Evolutionary conservation across 37 sponge, comb jelly and placozoan genomes (phyloP), one percentile per base, ranked within the genome.

Genomic region (Beroe ovata): DNA sequence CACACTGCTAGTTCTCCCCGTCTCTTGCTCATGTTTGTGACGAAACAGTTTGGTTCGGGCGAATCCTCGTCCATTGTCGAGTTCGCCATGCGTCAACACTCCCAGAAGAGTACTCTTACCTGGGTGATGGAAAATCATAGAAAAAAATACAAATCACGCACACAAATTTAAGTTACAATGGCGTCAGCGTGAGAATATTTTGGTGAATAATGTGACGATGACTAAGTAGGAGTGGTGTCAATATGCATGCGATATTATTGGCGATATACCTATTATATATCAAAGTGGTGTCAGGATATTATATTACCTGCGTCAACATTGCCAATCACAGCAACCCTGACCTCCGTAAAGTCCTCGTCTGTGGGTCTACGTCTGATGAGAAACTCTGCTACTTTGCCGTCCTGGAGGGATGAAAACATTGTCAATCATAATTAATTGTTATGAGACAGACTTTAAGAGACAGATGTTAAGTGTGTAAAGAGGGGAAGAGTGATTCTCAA

Each of bases 271-370:
- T n/a, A n/a, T n/a, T n/a, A n/a, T n/a, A n/a, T n/a, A n/a, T n/a
- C n/a, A n/a, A n/a, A n/a, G n/a, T n/a, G n/a, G n/a, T n/a, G n/a
- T n/a, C n/a, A n/a, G n/a, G n/a, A n/a, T n/a, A n/a, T n/a, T n/a
- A n/a, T n/a, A n/a, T n/a, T 30, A 60, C 99, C 99, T 39, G 99
- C 99, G 90, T 97, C 99, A 41, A 97, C 99, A 91, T 97, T 97
- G 21, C 99, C 99, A 64, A 97, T 96, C 60, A 97, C 99, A 38
- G 99, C 99, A 88, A 97, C 96, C 66, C 99, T 94, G 88, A 60
- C 81, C 92, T 97, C 99, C 89, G 93, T 91, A 36, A 97, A 97
- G 91, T 97, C 99, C 35, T 95, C 95, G 60, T 97, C 96, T 21
- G 88, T 89, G 23, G 92, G 92, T 25, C 90, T 90, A 39, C 71